Evolutionary conservation across 2,888 invertebrate species (phyloP), one percentile per base, ranked within the genome.

Genomic region (Colostygia pectinataria): DNA sequence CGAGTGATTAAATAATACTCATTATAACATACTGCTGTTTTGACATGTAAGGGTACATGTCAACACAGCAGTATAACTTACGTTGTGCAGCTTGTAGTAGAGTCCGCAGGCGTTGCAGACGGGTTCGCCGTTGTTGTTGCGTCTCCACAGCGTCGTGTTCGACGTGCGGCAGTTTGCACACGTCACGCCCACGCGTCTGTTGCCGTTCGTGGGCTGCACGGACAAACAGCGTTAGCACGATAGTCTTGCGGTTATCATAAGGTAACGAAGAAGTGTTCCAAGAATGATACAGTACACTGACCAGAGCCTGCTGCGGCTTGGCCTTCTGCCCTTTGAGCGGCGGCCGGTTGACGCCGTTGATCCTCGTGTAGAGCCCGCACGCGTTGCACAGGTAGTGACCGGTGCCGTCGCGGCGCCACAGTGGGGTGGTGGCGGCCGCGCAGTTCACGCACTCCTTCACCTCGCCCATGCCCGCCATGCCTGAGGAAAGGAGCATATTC

Each of bases 341-440:
- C 49, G 96, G 96, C 59, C 97, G 91, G 87, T 96, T 96, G 77
- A 95, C 91, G 64, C 92, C 92, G 79, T 93, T 92, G 83, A 92
- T 92, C 76, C 92, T 90, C 72, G 83, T 91, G 93, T 99, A 99
- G 68, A 99, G 96, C 70, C 99, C 99, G 91, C 99, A 99, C 61
- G 99, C 99, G 92, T 99, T 99, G 94, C 99, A 99, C 72, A 99
- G 94, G 91, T 99, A 99, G 92, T 99, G 98, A 55, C 99, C 99
- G 70, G 98, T 98, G 83, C 98, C 98, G 92, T 99, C 99, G 80
- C 99, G 94, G 64, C 99, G 94, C 99, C 99, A 99, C 68, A 99
- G 93, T 57, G 99, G 99, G 64, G 99, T 99, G 38, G 94, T 95
- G 29, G 92, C 93, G 1, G 99, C 99, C 54, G 93, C 92, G 82